A percentile compares a stretch with the other conserved stretches of the same genome.
phyloP scores from a whole-genome alignment of 2,797 vertebrate species.

The Acanthurus leucopareius region DNA sequence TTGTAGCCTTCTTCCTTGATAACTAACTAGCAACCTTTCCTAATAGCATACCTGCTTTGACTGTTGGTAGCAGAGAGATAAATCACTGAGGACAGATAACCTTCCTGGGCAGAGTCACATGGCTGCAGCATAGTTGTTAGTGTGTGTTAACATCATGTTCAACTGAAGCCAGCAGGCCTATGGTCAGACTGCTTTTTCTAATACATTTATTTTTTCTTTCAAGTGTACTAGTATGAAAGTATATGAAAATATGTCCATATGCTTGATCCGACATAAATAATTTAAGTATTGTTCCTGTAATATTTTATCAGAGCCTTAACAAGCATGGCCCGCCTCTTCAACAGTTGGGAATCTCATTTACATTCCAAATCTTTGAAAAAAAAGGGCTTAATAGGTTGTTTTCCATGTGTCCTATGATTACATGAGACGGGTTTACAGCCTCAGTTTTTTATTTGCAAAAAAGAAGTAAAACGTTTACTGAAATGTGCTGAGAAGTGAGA shows the following conservation, averaged over 20 bases:
- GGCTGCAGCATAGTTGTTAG: conserved; percentile 38
- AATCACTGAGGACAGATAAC: conserved; percentile 67
- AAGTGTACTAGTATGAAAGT: background rate
- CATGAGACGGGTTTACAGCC: conserved; percentile 3
- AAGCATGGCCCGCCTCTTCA: conserved; percentile 4
- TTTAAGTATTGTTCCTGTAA: background rate
- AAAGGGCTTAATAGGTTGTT: conserved; percentile 11
- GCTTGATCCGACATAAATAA: conserved; percentile 1
- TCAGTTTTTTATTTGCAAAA: background rate
- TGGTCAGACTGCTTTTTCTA: conserved; percentile 35
- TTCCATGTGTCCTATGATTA: background rate
- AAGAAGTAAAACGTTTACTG: background rate
- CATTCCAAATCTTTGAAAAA: conserved; percentile 27
- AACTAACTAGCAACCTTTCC: conserved; percentile 57
- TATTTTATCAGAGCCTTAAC: conserved; percentile 13
- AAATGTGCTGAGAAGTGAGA: background rate
- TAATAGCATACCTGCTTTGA: conserved; percentile 48
- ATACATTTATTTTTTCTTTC: background rate
- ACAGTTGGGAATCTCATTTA: background rate
- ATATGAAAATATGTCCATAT: background rate
- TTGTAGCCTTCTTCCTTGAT: conserved; percentile 36
- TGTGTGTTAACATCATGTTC: conserved; percentile 51
- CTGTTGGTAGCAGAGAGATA: conserved; percentile 52
- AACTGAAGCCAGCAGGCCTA: conserved; percentile 9
- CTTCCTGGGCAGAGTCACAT: conserved; percentile 43